A percentile compares a stretch with the other conserved stretches of the same genome.
Conservation (phyloP, 1,140 invertebrate genomes). For the Drosophila ohnishii region DNA sequence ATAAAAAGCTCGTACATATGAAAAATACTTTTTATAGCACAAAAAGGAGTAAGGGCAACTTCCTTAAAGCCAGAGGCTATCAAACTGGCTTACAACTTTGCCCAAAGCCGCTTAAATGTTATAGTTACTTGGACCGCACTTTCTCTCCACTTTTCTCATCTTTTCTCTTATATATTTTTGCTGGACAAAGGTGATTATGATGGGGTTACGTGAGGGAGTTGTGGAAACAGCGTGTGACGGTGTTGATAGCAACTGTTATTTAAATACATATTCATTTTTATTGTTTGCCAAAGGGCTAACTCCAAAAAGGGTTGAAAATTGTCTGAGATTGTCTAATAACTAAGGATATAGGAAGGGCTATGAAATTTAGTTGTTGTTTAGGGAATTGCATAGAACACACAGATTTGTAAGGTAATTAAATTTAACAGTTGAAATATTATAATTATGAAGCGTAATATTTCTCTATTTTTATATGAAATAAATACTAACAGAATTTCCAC, state of each 20-base stretch:
- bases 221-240: slow-evolving; percentile 43
- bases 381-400: neutral
- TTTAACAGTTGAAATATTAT: neutral
- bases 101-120: slow-evolving; percentile 73
- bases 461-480: neutral
- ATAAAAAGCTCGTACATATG: slow-evolving; percentile 30
- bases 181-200: slow-evolving; percentile 55
- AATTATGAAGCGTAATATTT: too few relatives aligned
- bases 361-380: neutral
- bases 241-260: slow-evolving; percentile 71
- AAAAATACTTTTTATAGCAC: slow-evolving; percentile 55
- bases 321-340: slow-evolving; percentile 1
- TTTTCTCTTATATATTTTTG: slow-evolving; percentile 11
- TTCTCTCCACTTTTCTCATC: slow-evolving; percentile 11
- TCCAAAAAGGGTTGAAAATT: slow-evolving; percentile 1
- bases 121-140: slow-evolving; percentile 67
- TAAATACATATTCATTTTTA: slow-evolving; percentile 61
- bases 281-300: slow-evolving; percentile 49
- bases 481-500: too few relatives aligned
- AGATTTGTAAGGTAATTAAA: neutral
- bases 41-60: neutral
- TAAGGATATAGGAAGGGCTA: neutral
- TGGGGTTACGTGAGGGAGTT: slow-evolving; percentile 11
- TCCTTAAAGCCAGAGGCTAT: slow-evolving; percentile 44
- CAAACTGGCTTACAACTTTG: slow-evolving; percentile 68